These are phyloP conservation scores for Lagopus muta DNA, from an alignment of 2,113 vertebrate species.

Conservation along the genomic window DNA sequence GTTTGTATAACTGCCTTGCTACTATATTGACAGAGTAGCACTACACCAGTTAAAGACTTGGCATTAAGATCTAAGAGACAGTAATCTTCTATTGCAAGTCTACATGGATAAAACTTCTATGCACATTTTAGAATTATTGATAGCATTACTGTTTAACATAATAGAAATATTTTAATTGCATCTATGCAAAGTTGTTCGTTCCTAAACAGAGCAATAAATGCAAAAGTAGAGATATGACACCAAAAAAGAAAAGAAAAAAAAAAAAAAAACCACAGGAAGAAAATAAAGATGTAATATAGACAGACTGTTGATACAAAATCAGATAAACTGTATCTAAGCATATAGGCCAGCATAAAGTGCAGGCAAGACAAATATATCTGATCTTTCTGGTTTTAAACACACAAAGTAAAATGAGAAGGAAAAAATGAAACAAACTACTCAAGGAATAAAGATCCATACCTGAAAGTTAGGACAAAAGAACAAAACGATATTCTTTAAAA, in stretches of 20 bases:
- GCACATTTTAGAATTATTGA: neutral
- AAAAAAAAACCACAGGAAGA: neutral
- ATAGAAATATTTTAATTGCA: neutral
- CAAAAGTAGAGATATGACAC: neutral
- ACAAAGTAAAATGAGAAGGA: neutral
- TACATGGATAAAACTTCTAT: neutral
- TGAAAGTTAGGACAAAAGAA: neutral
- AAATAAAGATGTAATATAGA: neutral
- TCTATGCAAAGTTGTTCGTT: neutral
- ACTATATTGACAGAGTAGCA: neutral
- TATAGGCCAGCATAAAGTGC: neutral
- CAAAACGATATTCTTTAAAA: neutral
- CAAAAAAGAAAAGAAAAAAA: neutral
- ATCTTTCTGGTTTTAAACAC: neutral
- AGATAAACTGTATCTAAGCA: neutral
- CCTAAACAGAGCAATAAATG: neutral
- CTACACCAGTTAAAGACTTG: neutral
- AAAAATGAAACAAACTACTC: neutral
- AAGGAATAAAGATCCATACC: neutral
- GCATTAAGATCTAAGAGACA: neutral
- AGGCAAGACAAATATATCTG: no score
- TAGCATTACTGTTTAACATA: neutral
- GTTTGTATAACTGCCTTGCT: neutral
- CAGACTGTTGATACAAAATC: neutral
- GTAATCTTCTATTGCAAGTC: neutral